These are phyloP conservation scores for Chymomyza procnemis DNA, from an alignment of 2,888 invertebrate species.

Conservation along the genomic window DNA sequence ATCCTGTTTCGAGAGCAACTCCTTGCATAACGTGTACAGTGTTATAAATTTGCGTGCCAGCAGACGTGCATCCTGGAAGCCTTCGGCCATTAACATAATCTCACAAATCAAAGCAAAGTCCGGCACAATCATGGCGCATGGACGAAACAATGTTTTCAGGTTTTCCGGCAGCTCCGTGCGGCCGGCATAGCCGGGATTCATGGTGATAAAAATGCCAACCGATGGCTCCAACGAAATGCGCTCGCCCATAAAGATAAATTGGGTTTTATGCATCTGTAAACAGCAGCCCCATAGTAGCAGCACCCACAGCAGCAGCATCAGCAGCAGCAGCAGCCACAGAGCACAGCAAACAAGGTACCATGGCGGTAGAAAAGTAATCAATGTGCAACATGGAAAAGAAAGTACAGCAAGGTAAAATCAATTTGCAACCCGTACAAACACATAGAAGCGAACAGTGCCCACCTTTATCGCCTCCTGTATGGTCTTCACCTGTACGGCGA, in stretches of 20 bases:
- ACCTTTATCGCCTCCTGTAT: constrained; percentile 93
- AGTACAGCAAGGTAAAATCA: constrained; percentile 56
- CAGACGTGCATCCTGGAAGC: constrained; percentile 94
- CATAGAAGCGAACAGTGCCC: constrained; percentile 16
- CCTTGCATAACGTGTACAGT: constrained; percentile 92
- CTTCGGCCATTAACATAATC: constrained; percentile 98
- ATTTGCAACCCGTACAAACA: constrained; percentile 53
- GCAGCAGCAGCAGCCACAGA: constrained; percentile 14
- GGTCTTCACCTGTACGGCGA: constrained; percentile 94
- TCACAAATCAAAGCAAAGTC: constrained; percentile 98
- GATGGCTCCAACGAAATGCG: constrained; percentile 86
- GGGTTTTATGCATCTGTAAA: constrained; percentile 83
- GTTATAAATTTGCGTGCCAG: constrained; percentile 97
- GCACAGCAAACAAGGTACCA: constrained; percentile 4
- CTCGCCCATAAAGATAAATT: constrained; percentile 92
- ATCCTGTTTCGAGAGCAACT: constrained; percentile 95
- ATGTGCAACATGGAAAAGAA: constrained; percentile 59
- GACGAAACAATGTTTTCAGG: constrained; percentile 82
- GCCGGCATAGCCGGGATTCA: constrained; percentile 98
- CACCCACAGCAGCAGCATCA: constrained; percentile 17
- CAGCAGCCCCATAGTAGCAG: constrained; percentile 32
- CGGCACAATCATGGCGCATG: constrained; percentile 98
- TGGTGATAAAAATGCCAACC: constrained; percentile 96
- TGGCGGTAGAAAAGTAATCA: constrained; percentile 58
- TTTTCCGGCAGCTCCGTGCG: constrained; percentile 92